These are phyloP conservation scores for Teleopsis dalmanni DNA, from an alignment of 1,140 invertebrate genomes.

Conservation along the genomic window DNA sequence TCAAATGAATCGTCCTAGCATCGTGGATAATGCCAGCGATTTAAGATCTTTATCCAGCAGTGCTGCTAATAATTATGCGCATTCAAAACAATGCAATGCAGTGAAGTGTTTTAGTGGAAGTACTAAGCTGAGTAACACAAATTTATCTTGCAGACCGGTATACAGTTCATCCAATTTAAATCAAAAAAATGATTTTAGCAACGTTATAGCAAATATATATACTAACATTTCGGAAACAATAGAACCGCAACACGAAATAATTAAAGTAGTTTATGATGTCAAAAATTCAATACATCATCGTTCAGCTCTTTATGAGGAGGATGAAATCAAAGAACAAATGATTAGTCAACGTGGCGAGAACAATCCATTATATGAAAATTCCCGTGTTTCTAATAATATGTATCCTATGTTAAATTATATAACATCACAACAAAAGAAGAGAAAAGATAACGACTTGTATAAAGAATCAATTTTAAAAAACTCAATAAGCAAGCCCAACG, in stretches of 20 bases:
- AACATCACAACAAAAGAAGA: too few species aligned
- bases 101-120: slow-evolving; percentile 56
- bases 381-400: background rate
- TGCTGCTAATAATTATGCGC: slow-evolving; percentile 19
- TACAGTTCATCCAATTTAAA: background rate
- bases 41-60: slow-evolving; percentile 48
- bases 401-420: background rate
- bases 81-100: slow-evolving; percentile 48
- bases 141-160: slow-evolving; percentile 47
- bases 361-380: slow-evolving; percentile 36
- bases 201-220: slow-evolving; percentile 63
- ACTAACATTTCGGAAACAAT: slow-evolving; percentile 64
- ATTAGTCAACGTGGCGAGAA: slow-evolving; percentile 11
- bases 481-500: too few species aligned
- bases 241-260: slow-evolving; percentile 53
- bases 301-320: slow-evolving; percentile 45
- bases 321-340: slow-evolving; percentile 21
- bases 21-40: slow-evolving; percentile 49
- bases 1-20: slow-evolving; percentile 53
- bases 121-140: slow-evolving; percentile 70
- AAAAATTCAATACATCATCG: slow-evolving; percentile 36
- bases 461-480: too few species aligned
- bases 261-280: too few species aligned
- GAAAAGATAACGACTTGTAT: too few species aligned
- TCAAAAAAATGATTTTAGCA: slow-evolving; percentile 33